Evolutionary conservation across 2,888 invertebrate species (phyloP), one percentile per base, ranked within the genome.

Genomic region (Acleris cristana): DNA sequence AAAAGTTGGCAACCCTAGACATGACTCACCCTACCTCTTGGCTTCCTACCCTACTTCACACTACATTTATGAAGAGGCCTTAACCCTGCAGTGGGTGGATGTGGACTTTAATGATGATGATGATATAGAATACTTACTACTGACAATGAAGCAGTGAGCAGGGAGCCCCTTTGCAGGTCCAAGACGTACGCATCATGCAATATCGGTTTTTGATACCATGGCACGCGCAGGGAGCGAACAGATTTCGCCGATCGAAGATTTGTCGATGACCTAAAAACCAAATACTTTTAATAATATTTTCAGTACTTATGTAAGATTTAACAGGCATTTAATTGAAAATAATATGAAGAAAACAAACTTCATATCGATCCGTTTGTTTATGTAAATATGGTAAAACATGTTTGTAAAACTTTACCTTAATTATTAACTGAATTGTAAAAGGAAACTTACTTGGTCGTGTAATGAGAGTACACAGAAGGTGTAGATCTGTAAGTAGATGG

Each of bases 131-230:
- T 40, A 88, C 94, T 93, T 93, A 98, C 98, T 81, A 98, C 86
- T 57, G 97, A 95, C 84, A 97, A 96, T 75, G 96, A 93, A 7
- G 95, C 96, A 21, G 96, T 95, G 7, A 97, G 87, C 75, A 98
- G 89, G 0, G 98, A 96, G 19, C 96, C 96, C 77, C 97, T 94
- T 81, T 98, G 98, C 53, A 98, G 95, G 79, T 98, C 97, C 67
- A 98, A 91, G 68, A 97, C 94, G 72, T 95, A 93, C 8, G 97
- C 96, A 90, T 97, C 96, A 72, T 96, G 95, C 1, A 98, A 89
- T 72, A 98, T 94, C 0, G 98, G 98, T 76, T 96, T 95, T 84
- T 96, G 96, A 78, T 97, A 98, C 98, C 98, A 98, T 0, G 97
- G 97, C 64, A 96, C 94, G 79, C 95, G 95, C 1, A 97, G 88